These are phyloP conservation scores for Ctenopoma kingsleyae DNA, from an alignment of 2,797 vertebrate genomes.

Conservation along the genomic window DNA sequence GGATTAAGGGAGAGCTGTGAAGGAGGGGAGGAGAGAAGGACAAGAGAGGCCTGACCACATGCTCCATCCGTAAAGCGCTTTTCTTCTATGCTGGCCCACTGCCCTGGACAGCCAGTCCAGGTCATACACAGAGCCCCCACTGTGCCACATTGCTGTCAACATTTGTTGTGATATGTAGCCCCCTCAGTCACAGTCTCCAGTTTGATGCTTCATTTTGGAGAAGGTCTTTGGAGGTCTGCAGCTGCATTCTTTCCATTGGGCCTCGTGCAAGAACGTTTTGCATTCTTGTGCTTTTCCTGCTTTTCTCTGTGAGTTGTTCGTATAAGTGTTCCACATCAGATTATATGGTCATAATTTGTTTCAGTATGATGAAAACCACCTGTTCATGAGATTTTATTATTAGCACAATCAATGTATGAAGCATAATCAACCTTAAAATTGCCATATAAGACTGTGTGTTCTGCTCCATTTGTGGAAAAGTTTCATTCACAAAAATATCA, in stretches of 20 bases:
- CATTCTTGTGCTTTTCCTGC: no score
- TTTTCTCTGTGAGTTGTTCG: no score
- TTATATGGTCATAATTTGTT: no score
- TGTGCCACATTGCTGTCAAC: slow-evolving; percentile 44
- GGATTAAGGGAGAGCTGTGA: slow-evolving; percentile 84
- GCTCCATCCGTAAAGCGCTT: slow-evolving; percentile 78
- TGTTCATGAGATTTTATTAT: no score
- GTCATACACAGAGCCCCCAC: slow-evolving; percentile 60
- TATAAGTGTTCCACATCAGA: no score
- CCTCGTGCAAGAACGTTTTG: neutral
- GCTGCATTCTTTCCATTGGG: slow-evolving; percentile 13
- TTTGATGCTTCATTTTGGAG: neutral
- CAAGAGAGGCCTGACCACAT: slow-evolving; percentile 83
- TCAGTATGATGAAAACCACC: no score
- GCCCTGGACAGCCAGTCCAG: slow-evolving; percentile 70
- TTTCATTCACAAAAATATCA: no score
- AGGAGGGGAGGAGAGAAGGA: slow-evolving; percentile 69
- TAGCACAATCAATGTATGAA: no score
- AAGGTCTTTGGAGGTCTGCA: slow-evolving; percentile 5
- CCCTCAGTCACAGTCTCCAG: slow-evolving; percentile 11
- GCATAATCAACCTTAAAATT: no score
- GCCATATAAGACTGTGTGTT: no score
- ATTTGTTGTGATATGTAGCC: slow-evolving; percentile 33
- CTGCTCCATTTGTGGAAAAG: no score
- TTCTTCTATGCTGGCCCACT: slow-evolving; percentile 63